These are phyloP conservation scores for Leptopilina syphax DNA, from an alignment of 2,888 invertebrate genomes.

Conservation along the genomic window DNA sequence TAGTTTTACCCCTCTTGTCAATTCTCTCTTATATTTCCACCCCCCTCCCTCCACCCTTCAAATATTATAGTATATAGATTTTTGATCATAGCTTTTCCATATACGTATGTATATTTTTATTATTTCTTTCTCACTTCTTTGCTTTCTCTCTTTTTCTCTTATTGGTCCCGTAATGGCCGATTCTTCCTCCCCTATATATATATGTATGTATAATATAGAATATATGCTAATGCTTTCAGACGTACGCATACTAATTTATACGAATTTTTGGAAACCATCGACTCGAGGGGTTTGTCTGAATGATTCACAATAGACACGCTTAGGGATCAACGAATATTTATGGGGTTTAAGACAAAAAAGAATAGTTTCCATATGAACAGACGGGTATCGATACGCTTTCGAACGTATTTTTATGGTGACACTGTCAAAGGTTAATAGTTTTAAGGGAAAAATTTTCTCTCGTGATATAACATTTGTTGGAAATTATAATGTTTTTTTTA, in stretches of 20 bases:
- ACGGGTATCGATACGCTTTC: conserved; percentile 21
- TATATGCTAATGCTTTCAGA: conserved; percentile 67
- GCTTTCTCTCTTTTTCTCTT: conserved; percentile 50
- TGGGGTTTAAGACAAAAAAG: conserved; percentile 59
- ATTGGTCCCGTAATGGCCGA: conserved; percentile 68
- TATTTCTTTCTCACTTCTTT: conserved; percentile 56
- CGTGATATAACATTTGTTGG: background rate
- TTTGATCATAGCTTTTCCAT: conserved; percentile 29
- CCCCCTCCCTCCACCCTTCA: conserved; percentile 33
- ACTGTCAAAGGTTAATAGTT: conserved; percentile 9
- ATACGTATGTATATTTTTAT: conserved; percentile 54
- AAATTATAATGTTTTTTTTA: background rate
- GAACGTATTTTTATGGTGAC: conserved; percentile 9
- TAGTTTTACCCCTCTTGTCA: conserved; percentile 49
- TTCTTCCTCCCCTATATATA: conserved; percentile 63
- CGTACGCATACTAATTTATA: conserved; percentile 73
- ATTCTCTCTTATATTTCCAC: conserved; percentile 48
- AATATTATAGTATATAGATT: conserved; percentile 9
- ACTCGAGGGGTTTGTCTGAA: conserved; percentile 55
- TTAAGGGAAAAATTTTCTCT: conserved; percentile 14
- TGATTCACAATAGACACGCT: conserved; percentile 56
- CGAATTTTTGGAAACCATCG: conserved; percentile 70
- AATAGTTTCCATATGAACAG: conserved; percentile 10
- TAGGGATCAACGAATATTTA: conserved; percentile 60
- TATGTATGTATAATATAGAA: conserved; percentile 49